Conservation (phyloP, 2,797 vertebrate species). For the Typhlichthys subterraneus region DNA sequence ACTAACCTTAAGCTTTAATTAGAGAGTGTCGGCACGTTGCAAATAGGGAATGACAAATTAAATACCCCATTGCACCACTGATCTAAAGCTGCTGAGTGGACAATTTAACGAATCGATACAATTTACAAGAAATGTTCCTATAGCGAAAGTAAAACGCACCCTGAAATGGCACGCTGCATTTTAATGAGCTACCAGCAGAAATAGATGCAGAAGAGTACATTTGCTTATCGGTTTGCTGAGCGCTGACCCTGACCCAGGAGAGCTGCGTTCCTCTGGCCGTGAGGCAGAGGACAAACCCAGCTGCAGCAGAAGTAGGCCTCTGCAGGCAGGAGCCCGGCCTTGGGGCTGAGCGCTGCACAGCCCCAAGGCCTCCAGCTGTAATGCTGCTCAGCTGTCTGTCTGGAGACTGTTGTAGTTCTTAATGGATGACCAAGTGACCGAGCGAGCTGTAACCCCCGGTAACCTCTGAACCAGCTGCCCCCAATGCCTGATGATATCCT, state of each 20-base stretch:
- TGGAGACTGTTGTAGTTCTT: constrained; percentile 77
- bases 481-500: constrained; percentile 48
- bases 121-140: no score
- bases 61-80: no score
- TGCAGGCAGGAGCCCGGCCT: constrained; percentile 33
- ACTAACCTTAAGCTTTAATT: no score
- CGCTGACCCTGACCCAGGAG: constrained; percentile 19
- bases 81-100: no score
- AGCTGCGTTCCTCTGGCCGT: constrained; percentile 27
- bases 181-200: no score
- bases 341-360: constrained; percentile 20
- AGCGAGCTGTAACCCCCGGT: constrained; percentile 44
- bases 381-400: constrained; percentile 53
- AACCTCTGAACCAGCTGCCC: constrained; percentile 61
- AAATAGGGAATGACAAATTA: no score
- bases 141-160: no score
- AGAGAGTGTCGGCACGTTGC: no score
- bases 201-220: no score
- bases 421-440: constrained; percentile 68
- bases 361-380: constrained; percentile 43
- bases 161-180: no score
- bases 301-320: constrained; percentile 22
- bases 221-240: constrained; percentile 24
- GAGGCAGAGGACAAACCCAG: constrained; percentile 26
- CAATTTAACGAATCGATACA: no score